phyloP scores from a whole-genome alignment of 1,140 invertebrate species.

The Drosophila lini region DNA sequence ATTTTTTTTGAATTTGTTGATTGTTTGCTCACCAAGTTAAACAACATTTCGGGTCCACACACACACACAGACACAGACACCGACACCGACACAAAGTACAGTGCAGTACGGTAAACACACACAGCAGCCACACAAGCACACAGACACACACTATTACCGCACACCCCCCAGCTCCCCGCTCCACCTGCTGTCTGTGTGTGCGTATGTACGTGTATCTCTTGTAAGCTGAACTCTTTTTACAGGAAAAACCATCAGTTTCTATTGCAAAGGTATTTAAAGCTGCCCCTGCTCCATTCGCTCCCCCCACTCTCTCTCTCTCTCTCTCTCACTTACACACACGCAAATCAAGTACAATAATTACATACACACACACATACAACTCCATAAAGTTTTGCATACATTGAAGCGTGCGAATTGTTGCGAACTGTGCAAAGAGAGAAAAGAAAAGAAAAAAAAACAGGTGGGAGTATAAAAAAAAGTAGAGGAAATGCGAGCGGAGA shows the following conservation, averaged over 20 bases:
- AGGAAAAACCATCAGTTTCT: constrained; percentile 84
- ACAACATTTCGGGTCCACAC: constrained; percentile 36
- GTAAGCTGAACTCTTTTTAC: constrained; percentile 83
- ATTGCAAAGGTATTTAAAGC: constrained; percentile 84
- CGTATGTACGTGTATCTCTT: constrained; percentile 71
- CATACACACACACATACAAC: constrained; percentile 16
- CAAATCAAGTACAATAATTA: constrained; percentile 35
- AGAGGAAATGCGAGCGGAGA: constrained; percentile 8
- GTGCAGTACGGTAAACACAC: constrained; percentile 22
- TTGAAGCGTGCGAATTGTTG: constrained; percentile 56
- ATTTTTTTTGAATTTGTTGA: constrained; percentile 14
- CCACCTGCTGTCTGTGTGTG: constrained; percentile 42
- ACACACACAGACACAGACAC: constrained; percentile 14
- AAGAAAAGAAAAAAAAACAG: not conserved
- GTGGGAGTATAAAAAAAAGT: not conserved
- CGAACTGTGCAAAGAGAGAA: constrained; percentile 22
- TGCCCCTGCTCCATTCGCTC: constrained; percentile 49
- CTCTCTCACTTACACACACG: constrained; percentile 4
- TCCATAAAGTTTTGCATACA: constrained; percentile 62
- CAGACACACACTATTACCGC: constrained; percentile 22
- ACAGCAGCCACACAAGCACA: constrained; percentile 19
- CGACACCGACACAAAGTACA: constrained; percentile 24
- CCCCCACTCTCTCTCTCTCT: not conserved
- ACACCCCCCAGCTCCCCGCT: constrained; percentile 3
- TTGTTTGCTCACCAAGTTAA: constrained; percentile 26